These are phyloP conservation scores for Felis chaus DNA, from an alignment of 2,113 vertebrate species.

Conservation along the genomic window DNA sequence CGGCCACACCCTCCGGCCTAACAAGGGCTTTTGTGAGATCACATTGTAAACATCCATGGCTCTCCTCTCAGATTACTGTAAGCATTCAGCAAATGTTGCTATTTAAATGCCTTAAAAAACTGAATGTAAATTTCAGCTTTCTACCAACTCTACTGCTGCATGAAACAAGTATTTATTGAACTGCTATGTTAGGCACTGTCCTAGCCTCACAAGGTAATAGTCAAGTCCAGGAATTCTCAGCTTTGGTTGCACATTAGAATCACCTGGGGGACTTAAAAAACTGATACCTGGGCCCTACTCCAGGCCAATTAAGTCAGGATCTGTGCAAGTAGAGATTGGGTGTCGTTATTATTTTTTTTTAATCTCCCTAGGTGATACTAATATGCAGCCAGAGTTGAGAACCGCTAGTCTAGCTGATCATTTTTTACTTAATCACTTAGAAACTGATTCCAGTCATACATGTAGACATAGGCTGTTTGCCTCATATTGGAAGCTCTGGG, in stretches of 20 bases:
- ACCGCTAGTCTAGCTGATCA: neutral
- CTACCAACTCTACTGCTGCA: neutral
- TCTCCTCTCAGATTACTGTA: neutral
- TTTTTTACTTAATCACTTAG: constrained; percentile 44
- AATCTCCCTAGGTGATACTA: neutral
- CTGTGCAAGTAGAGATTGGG: neutral
- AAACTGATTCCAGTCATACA: constrained; percentile 26
- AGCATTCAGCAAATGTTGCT: constrained; percentile 36
- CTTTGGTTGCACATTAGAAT: neutral
- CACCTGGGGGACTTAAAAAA: constrained; percentile 24
- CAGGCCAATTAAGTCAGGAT: constrained; percentile 4
- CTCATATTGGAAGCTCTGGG: constrained; percentile 2
- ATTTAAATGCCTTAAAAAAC: neutral
- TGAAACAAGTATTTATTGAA: constrained; percentile 1
- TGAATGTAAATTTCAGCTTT: constrained; percentile 31
- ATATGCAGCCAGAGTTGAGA: neutral
- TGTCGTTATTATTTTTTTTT: neutral
- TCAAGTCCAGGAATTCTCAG: neutral
- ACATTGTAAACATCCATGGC: neutral
- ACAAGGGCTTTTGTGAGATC: neutral
- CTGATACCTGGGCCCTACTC: neutral
- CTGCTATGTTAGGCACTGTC: neutral
- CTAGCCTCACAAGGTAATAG: neutral
- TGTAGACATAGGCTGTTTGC: neutral
- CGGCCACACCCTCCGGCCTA: neutral